Base-by-base conservation (phyloP, 2,113 vertebrate species). In the Sapajus apella region DNA sequence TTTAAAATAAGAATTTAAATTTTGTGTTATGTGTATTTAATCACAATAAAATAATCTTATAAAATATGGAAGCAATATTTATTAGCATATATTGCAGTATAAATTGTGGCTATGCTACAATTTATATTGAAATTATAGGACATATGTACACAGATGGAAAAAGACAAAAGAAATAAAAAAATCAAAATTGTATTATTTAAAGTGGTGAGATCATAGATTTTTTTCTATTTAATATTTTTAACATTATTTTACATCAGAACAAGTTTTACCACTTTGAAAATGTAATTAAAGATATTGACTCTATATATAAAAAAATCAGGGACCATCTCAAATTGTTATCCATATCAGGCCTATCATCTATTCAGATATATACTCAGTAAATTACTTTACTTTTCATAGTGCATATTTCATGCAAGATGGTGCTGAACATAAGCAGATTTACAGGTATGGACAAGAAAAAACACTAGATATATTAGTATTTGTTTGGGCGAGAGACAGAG, bases 401-500 rank as follows among this genome's bases (percentile, higher is more conserved):
- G 14, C 16, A 87, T 87, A 17, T 95, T 97, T 90, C 50, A 93
- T 80, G 52, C 37, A 88, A 95, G 32, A 85, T 95, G 55, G 92
- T 90, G 68, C n/a, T 73, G 79, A 37, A 94, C 32, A 88, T 94
- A 92, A 82, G 79, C 47, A 92, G 72, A 91, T 91, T 97, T 94
- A 88, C 16, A 95, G 66, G 87, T 47, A 85, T 70, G 89, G 95
- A 94, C n/a, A 87, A 94, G 55, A 32, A 30, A 40, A 92, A 93
- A 61, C 89, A 70, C 47, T 27, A 83, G 35, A 86, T 96, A 93
- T 83, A 96, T 97, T 96, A 93, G 91, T 84, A 76, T 84, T 32
- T 94, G 93, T 95, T 95, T 97, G 95, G 95, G 93, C 95, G 84
- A 97, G 80, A 96, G 58, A 85, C 35, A 91, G 68, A 93, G 82